Conservation (phyloP, 2,797 vertebrate genomes). For the Podarcis lilfordi region DNA sequence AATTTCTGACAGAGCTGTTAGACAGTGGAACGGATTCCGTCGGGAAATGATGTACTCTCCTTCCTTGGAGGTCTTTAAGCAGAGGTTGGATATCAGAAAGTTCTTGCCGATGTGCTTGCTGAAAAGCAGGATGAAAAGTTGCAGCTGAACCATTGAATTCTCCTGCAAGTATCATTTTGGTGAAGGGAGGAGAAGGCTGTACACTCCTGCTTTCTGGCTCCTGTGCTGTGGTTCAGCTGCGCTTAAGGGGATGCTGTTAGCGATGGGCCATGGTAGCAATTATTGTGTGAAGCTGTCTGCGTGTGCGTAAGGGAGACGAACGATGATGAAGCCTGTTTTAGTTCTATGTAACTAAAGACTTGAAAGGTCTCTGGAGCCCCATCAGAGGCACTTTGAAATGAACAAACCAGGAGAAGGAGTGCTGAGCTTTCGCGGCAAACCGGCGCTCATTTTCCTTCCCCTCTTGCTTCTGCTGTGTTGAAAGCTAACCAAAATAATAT, state of each 20-base stretch:
- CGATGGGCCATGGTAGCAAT: background rate
- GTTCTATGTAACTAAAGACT: conserved; percentile 59
- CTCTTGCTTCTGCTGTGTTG: background rate
- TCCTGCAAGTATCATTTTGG: background rate
- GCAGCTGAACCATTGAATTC: too few species aligned
- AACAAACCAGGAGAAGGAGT: background rate
- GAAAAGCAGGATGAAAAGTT: too few species aligned
- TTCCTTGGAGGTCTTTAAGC: too few species aligned
- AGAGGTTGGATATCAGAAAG: too few species aligned
- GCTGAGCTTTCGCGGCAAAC: background rate
- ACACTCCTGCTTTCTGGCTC: conserved; percentile 28
- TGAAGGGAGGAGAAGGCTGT: background rate
- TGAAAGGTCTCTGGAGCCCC: conserved; percentile 62
- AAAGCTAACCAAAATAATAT: background rate
- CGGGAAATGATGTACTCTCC: too few species aligned
- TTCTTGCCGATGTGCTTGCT: too few species aligned
- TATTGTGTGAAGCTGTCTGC: conserved; percentile 50
- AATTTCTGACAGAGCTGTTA: too few species aligned
- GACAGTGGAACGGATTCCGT: too few species aligned
- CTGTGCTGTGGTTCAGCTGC: conserved; percentile 67
- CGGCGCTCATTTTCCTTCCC: too few species aligned
- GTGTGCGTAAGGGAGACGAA: conserved; percentile 38
- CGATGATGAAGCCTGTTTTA: conserved; percentile 59
- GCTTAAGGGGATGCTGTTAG: background rate
- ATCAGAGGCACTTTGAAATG: conserved; percentile 60